A percentile compares a stretch with the other conserved stretches of the same genome.
Evolutionary conservation across 2,113 vertebrate genomes (phyloP).

Genomic region (Crotalus viridis): DNA sequence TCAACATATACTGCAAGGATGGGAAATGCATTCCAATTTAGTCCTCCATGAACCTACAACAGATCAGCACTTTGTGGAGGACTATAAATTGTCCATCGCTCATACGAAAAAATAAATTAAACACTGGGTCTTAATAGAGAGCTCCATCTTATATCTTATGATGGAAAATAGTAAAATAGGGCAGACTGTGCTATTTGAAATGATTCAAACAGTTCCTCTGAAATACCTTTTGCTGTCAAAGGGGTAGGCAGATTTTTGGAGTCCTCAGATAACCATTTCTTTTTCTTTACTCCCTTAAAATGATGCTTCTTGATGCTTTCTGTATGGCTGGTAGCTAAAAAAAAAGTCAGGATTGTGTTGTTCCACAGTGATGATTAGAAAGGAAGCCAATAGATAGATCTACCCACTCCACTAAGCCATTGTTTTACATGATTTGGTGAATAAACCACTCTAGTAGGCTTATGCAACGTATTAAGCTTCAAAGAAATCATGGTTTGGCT

Average conservation of each 20-base stretch:
- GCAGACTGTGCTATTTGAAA: not conserved
- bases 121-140: not conserved
- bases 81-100: not conserved
- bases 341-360: constrained; percentile 10
- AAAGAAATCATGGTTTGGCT: not conserved
- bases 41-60: not conserved
- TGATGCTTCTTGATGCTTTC: constrained; percentile 64
- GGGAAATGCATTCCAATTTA: not conserved
- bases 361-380: not conserved
- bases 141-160: not conserved
- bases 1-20: not conserved
- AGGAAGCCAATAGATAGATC: not conserved
- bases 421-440: not conserved
- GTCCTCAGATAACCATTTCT: constrained; percentile 66
- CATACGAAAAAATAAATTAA: not conserved
- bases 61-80: not conserved
- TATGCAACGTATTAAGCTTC: not conserved
- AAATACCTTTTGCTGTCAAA: constrained; percentile 55
- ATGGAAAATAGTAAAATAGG: not conserved
- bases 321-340: constrained; percentile 48
- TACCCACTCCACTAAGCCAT: not conserved
- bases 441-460: not conserved
- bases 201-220: not conserved
- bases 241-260: constrained; percentile 53
- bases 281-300: constrained; percentile 67